These are phyloP conservation scores for Lasioglossum zephyrum DNA, from an alignment of 2,888 invertebrate species.

Conservation along the genomic window DNA sequence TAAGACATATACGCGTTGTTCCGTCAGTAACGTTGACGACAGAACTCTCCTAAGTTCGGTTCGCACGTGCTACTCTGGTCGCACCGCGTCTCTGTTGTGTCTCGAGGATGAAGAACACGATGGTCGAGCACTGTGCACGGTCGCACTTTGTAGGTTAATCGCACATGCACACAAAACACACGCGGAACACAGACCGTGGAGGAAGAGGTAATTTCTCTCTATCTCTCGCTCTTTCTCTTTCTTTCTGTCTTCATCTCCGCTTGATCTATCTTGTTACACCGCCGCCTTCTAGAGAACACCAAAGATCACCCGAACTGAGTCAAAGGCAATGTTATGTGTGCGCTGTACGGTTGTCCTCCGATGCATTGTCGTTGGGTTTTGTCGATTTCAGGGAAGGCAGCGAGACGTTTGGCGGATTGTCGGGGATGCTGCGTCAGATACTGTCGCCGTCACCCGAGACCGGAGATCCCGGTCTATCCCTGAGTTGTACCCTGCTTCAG, in stretches of 20 bases:
- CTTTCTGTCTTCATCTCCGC: conserved; percentile 21
- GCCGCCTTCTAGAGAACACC: conserved; percentile 74
- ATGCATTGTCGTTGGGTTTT: conserved; percentile 81
- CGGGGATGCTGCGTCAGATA: conserved; percentile 83
- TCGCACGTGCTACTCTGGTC: conserved; percentile 61
- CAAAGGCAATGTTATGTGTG: conserved; percentile 50
- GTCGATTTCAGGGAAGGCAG: conserved; percentile 82
- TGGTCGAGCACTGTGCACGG: conserved; percentile 81
- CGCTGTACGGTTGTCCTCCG: conserved; percentile 62
- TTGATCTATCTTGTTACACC: conserved; percentile 57
- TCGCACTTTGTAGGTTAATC: conserved; percentile 73
- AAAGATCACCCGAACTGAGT: conserved; percentile 58
- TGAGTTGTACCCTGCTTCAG: conserved; percentile 74
- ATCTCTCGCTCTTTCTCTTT: background rate
- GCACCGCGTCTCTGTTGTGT: conserved; percentile 44
- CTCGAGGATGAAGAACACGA: conserved; percentile 61
- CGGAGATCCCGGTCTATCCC: conserved; percentile 71
- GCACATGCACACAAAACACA: conserved; percentile 52
- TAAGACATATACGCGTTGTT: conserved; percentile 14
- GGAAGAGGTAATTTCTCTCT: conserved; percentile 14
- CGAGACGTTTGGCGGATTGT: conserved; percentile 82
- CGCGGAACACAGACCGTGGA: background rate
- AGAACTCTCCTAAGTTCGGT: conserved; percentile 61
- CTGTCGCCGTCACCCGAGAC: conserved; percentile 82
- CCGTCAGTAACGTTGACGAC: conserved; percentile 54